Percentiles rank a stretch among this genome's conserved stretches.
Evolutionary conservation across 2,797 vertebrate species (phyloP).

Genomic region (Craterocephalus amniculus): DNA sequence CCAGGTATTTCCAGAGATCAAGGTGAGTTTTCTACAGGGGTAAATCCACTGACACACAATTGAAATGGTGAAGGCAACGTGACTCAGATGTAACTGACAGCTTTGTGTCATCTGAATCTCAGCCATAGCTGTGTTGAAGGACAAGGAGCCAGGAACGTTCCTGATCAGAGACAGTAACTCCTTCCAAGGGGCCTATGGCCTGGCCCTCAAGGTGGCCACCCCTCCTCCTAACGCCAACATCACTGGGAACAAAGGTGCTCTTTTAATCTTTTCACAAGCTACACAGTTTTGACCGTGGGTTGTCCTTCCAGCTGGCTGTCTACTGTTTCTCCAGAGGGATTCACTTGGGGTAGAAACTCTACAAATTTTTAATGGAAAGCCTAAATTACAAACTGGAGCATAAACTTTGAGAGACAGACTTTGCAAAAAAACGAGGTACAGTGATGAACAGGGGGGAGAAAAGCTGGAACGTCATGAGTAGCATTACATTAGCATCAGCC

Average conservation of each 20-base stretch:
- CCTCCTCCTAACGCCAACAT: constrained; percentile 86
- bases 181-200: constrained; percentile 93
- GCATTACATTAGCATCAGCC: constrained; percentile 1
- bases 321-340: neutral
- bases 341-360: neutral
- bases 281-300: neutral
- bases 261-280: neutral
- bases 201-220: constrained; percentile 91
- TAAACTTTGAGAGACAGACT: neutral
- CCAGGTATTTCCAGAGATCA: constrained; percentile 92
- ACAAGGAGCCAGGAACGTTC: constrained; percentile 89
- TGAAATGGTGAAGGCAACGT: neutral
- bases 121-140: constrained; percentile 91
- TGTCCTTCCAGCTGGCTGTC: neutral
- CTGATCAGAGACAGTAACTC: constrained; percentile 95
- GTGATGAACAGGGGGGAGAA: neutral
- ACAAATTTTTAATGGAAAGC: neutral
- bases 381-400: constrained; percentile 1
- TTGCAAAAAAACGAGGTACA: neutral
- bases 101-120: constrained; percentile 11
- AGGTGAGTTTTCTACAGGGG: constrained; percentile 76
- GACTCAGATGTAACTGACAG: neutral
- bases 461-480: neutral
- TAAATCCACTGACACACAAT: neutral
- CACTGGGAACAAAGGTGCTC: constrained; percentile 86